Evolutionary conservation across 2,113 vertebrate species (phyloP).

Genomic region (Dasyurus viverrinus): DNA sequence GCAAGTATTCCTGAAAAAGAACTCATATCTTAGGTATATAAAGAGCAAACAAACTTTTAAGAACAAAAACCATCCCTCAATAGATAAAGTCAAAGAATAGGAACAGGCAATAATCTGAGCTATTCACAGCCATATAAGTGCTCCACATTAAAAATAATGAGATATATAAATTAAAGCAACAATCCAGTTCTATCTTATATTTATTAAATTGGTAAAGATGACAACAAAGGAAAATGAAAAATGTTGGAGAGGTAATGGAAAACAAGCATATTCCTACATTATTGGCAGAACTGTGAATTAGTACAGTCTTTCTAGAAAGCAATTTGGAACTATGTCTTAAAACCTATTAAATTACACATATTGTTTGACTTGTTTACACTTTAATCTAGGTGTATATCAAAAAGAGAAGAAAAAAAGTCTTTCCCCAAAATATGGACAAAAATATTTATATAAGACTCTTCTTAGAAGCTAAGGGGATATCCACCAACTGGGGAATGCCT

Average conservation of each 20-base stretch:
- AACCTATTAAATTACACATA: background rate
- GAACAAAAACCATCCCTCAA: background rate
- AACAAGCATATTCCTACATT: background rate
- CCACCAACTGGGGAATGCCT: background rate
- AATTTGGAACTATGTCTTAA: background rate
- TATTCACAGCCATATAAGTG: background rate
- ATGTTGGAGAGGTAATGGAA: background rate
- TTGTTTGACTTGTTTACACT: background rate
- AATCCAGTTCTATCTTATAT: background rate
- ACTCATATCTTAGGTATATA: background rate
- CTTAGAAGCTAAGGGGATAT: background rate
- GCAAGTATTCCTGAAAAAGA: background rate
- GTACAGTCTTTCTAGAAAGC: background rate
- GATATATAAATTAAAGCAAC: background rate
- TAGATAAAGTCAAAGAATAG: background rate
- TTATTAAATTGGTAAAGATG: background rate
- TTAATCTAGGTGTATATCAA: background rate
- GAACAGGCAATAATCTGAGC: background rate
- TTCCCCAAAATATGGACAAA: background rate
- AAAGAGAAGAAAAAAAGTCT: background rate
- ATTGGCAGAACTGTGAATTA: background rate
- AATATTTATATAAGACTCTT: too few relatives aligned
- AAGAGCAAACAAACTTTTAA: background rate
- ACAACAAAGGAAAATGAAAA: background rate
- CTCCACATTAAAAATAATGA: background rate